Evolutionary conservation across 1,140 invertebrate genomes (phyloP).

Genomic region (Cydia strobilella): DNA sequence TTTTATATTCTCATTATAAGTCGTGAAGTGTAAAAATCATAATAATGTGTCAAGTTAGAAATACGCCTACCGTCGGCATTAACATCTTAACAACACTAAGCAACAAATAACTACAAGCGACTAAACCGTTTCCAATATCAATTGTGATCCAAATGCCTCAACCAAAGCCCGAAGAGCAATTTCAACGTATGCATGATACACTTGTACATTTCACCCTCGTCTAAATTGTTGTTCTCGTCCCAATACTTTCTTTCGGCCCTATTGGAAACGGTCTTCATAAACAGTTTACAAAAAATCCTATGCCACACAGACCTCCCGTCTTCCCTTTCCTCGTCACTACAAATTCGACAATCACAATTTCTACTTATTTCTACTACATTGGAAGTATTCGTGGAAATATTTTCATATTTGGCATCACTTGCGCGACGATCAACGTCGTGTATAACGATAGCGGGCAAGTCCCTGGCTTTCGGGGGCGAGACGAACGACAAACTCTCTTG

Average conservation of each 20-base stretch:
- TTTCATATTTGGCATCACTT: constrained; percentile 48
- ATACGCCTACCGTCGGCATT: constrained; percentile 21
- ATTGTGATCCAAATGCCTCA: constrained; percentile 72
- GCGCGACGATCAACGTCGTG: constrained; percentile 36
- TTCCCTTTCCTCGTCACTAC: constrained; percentile 53
- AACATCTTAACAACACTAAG: constrained; percentile 34
- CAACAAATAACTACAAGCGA: constrained; percentile 32
- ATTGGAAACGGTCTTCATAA: constrained; percentile 59
- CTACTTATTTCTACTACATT: constrained; percentile 61
- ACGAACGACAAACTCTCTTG: constrained; percentile 44
- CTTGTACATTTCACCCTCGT: constrained; percentile 66
- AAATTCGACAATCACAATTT: constrained; percentile 70
- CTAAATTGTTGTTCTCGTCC: constrained; percentile 67
- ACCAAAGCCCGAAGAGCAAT: constrained; percentile 69
- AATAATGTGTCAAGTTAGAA: constrained; percentile 11
- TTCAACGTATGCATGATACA: constrained; percentile 65
- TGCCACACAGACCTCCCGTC: constrained; percentile 50
- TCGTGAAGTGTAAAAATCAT: constrained; percentile 19
- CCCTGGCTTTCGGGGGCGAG: constrained; percentile 36
- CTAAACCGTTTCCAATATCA: constrained; percentile 33
- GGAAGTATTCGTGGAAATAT: constrained; percentile 46
- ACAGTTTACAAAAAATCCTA: constrained; percentile 56
- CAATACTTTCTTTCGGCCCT: constrained; percentile 58
- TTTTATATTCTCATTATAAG: constrained; percentile 6
- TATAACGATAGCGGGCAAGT: constrained; percentile 45